Evolutionary conservation across 2,113 vertebrate species (phyloP).

Genomic region (Tyto alba): DNA sequence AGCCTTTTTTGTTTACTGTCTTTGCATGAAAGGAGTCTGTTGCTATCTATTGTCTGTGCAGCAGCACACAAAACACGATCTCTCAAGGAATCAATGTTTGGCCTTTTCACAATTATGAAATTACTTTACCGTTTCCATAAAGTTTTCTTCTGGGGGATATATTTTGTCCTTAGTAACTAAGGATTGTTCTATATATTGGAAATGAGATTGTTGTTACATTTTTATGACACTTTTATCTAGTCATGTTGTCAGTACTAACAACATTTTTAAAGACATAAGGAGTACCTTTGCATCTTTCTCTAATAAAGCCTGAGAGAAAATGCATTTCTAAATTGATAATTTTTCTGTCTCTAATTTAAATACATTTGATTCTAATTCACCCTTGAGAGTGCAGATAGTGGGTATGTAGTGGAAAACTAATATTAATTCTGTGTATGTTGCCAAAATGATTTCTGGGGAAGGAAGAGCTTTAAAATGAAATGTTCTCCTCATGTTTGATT

Average conservation of each 20-base stretch:
- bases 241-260: not conserved
- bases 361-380: not conserved
- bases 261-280: not conserved
- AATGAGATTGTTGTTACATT: not conserved
- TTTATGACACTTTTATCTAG: not conserved
- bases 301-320: not conserved
- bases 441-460: not conserved
- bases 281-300: not conserved
- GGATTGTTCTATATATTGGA: not conserved
- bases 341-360: not conserved
- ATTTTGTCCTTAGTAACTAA: not conserved
- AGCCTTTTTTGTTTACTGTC: not conserved
- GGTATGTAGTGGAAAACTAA: not conserved
- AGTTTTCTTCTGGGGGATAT: not conserved
- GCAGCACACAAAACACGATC: not conserved
- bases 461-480: not conserved
- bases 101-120: constrained; percentile 1
- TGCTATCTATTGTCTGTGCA: not conserved
- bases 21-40: not conserved
- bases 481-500: not conserved
- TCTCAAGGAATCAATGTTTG: not conserved
- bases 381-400: not conserved
- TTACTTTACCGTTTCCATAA: not conserved
- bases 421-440: not conserved
- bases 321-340: not conserved